Evolutionary conservation across 1,140 invertebrate genomes (phyloP), one percentile per base, ranked within the genome.

Genomic region (Nautilus pompilius): DNA sequence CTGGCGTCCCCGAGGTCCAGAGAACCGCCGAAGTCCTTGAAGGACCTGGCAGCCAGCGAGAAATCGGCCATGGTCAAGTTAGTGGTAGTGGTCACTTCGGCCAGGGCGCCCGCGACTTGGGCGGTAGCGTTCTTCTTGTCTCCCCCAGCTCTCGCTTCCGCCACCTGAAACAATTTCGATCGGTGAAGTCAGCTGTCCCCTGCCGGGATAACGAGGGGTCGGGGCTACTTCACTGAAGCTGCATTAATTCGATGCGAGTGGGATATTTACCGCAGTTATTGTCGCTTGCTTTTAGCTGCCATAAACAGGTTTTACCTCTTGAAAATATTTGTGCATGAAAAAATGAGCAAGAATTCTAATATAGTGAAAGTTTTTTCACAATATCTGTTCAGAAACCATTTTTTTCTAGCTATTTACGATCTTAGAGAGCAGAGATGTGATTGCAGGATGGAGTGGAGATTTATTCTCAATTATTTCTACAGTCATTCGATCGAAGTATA

Each of bases 21-120:
- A 41, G 45, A 36, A 5, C 29, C 45, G 3, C 53, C 57, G n/a
- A 70, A 46, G 33, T 29, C 58, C 20, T 60, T 36, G 26, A 70
- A 51, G 33, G 65, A 57, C 57, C 67, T 48, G 10, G 69, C 65
- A 0, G 69, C 62, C 29, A 41, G 51, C 8, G 58, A 36, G 32
- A 67, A 41, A 36, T 70, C 69, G 13, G 59, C 69, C 29, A 59
- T 32, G 8, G 62, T 60, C 32, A 66, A 45, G 20, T 67, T 61
- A 5, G 60, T 56, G 6, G 29, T 54, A 28, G 59, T 45, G 6
- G 68, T 70, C 5, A 66, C 60, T 13, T 65, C 22, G 6, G 54
- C 68, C 2, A 70, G 60, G 3, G 58, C 30, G 20, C 30, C 45
- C 10, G 62, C 56, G 34, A 67, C 6, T 5, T 53, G 53, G 2